Conservation (phyloP, 2,888 invertebrate genomes). For the Ochropleura plecta region DNA sequence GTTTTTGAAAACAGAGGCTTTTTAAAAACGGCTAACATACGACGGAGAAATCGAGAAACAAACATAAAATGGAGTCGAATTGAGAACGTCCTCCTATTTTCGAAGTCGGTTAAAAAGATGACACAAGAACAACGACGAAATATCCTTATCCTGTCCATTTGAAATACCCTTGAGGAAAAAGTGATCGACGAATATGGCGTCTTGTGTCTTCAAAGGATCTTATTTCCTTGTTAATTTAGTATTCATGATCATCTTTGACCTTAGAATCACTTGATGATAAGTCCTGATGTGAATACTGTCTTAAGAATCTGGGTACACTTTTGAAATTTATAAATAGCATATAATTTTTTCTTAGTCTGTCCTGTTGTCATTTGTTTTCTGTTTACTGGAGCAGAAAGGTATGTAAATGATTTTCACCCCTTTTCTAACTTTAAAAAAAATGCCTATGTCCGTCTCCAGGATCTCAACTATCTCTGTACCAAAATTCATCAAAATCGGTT, state of each 20-base stretch:
- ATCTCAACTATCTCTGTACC: too few species aligned
- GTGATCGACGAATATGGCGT: slow-evolving; percentile 23
- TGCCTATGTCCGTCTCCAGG: too few species aligned
- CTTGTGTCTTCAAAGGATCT: slow-evolving; percentile 16
- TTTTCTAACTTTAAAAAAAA: too few species aligned
- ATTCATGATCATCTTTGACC: slow-evolving; percentile 29
- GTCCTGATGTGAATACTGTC: not conserved
- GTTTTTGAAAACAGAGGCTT: too few species aligned
- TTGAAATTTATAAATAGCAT: not conserved
- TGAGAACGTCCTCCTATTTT: too few species aligned
- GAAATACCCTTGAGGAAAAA: slow-evolving; percentile 36
- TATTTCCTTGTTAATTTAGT: slow-evolving; percentile 42
- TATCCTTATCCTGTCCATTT: not conserved
- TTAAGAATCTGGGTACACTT: not conserved
- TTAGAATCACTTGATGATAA: slow-evolving; percentile 18
- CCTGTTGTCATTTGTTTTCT: not conserved
- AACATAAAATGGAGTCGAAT: too few species aligned
- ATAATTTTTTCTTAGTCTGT: too few species aligned
- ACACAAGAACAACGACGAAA: not conserved
- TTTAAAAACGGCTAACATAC: too few species aligned
- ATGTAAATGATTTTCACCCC: not conserved
- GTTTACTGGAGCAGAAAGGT: not conserved
- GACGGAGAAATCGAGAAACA: too few species aligned
- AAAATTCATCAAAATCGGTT: too few species aligned
- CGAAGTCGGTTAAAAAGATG: not conserved